phyloP scores from a whole-genome alignment of 2,888 invertebrate species.

The Clostera curtula region DNA sequence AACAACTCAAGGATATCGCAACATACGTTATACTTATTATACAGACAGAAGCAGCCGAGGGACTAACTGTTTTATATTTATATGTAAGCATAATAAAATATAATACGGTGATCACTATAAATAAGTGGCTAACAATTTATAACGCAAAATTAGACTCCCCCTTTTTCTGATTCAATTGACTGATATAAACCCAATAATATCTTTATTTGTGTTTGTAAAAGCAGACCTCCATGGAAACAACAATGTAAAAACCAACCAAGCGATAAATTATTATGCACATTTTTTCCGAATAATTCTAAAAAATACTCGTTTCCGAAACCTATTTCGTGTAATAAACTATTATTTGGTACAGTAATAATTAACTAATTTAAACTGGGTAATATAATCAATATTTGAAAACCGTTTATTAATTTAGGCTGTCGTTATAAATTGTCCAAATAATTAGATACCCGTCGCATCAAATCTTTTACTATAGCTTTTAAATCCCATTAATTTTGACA shows the following conservation, averaged over 20 bases:
- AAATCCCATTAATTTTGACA: constrained; percentile 27
- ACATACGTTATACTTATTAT: no score
- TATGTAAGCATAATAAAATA: no score
- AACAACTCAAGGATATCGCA: no score
- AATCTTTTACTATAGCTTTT: constrained; percentile 22
- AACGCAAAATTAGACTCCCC: no score
- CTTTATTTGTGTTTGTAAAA: no score
- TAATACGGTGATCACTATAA: no score
- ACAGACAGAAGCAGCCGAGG: no score
- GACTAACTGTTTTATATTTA: no score
- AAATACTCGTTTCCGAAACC: constrained; percentile 22
- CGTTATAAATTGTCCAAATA: constrained; percentile 26
- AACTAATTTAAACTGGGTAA: constrained; percentile 27
- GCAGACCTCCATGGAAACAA: constrained; percentile 11
- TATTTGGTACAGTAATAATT: constrained; percentile 19
- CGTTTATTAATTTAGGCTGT: constrained; percentile 27
- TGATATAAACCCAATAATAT: no score
- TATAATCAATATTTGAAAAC: constrained; percentile 32
- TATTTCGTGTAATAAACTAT: constrained; percentile 21
- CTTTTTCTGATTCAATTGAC: no score
- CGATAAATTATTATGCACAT: constrained; percentile 17
- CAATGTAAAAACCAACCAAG: constrained; percentile 16
- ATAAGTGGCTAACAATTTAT: no score
- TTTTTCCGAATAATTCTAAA: constrained; percentile 16
- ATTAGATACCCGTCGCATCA: constrained; percentile 27